Percentiles rank a stretch among this genome's conserved stretches.
Evolutionary conservation across 2,797 vertebrate genomes (phyloP).

Genomic region (Poeciliopsis gracilis): DNA sequence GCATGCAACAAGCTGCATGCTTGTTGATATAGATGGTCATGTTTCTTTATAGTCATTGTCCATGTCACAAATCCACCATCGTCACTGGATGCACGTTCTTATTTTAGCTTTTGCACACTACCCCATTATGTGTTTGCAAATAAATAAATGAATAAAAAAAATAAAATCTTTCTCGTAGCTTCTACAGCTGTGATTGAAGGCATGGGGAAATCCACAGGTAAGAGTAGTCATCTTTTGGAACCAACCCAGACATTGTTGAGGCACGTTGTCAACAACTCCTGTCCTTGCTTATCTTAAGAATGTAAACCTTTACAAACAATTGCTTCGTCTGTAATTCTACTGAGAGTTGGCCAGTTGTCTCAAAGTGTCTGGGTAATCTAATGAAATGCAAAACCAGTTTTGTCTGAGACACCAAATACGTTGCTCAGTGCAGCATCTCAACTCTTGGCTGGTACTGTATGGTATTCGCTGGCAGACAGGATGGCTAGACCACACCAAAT

Average conservation of each 20-base stretch:
- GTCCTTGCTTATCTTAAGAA: constrained; percentile 76
- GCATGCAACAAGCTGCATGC: background rate
- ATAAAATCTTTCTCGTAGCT: constrained; percentile 13
- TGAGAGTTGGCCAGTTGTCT: constrained; percentile 74
- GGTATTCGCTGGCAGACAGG: constrained; percentile 75
- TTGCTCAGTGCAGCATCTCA: constrained; percentile 66
- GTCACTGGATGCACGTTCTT: background rate
- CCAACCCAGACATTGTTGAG: constrained; percentile 68
- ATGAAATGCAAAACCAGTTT: constrained; percentile 73
- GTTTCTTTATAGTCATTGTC: background rate
- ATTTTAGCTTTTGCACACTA: constrained; percentile 39
- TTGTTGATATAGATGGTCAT: background rate
- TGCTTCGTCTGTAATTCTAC: constrained; percentile 77
- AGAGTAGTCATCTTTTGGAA: constrained; percentile 66
- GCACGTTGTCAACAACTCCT: constrained; percentile 72
- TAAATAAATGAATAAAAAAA: too few relatives aligned
- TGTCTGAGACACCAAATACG: constrained; percentile 75
- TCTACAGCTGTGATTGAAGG: constrained; percentile 52
- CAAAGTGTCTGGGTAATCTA: constrained; percentile 78
- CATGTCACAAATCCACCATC: constrained; percentile 1
- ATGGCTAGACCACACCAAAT: constrained; percentile 76
- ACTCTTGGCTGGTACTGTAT: constrained; percentile 55
- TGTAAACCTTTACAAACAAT: constrained; percentile 72
- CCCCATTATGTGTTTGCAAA: constrained; percentile 19
- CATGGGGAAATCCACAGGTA: constrained; percentile 70